Evolutionary conservation across 2,113 vertebrate genomes (phyloP), one percentile per base, ranked within the genome.

Genomic region (Sminthopsis crassicaudata): DNA sequence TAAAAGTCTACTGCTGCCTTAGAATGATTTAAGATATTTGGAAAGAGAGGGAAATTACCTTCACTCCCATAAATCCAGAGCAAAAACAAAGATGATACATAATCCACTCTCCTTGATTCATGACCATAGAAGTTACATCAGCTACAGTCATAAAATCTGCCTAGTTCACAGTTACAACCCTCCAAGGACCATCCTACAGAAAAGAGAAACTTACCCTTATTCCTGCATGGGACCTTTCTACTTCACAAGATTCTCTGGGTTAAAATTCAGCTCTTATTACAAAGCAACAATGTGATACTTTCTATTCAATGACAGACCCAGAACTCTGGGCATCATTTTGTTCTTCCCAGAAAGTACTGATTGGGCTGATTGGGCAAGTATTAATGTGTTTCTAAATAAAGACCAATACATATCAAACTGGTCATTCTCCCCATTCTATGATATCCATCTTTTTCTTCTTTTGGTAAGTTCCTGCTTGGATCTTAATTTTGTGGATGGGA

Each of bases 1-100:
- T 97, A 97, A 96, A 88, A 95, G 19, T 95, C 90, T 94, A 92
- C 5, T 76, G 94, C 92, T 92, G 94, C 22, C 84, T 94, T 93
- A 91, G 76, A 97, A 97, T 97, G 95, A 92, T 94, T 97, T 97
- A 96, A 97, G 36, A 12, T 94, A 93, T 95, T 98, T 97, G 91
- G 97, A 97, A 96, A 97, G 19, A 22, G 48, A 27, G 55, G 55
- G 94, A 95, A 95, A 94, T 95, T 95, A 84, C 55, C 0, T 6
- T 96, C 46, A 19, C n/a, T 92, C n/a, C 6, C n/a, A 36, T 96
- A 96, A 96, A 48, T 16, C 14, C 84, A 97, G 95, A 98, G 88
- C 93, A 27, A 96, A 95, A 98, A 97, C 88, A 16, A 95, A 98
- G 96, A 94, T 30, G 97, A 94, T 93, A 92, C 0, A 1, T 57